Base-by-base conservation (phyloP, 2,797 vertebrate genomes). In the Oryzias dopingdopingensis region DNA sequence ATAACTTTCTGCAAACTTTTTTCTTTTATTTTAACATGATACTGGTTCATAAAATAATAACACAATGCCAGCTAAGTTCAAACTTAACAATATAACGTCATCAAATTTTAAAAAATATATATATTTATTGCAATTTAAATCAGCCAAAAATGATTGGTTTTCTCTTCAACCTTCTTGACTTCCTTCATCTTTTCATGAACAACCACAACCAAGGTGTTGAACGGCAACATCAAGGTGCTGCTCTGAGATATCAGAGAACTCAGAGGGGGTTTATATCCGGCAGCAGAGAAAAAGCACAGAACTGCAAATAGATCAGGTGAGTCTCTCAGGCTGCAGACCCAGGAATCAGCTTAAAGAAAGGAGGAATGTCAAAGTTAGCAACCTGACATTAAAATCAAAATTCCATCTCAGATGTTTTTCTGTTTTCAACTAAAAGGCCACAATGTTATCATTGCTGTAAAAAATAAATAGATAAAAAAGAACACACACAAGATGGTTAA, bases 351-450 rank as follows among this genome's bases (percentile, higher is more conserved):
- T 80, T 76, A 77, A 64, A 84, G 79, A 72, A 55, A 66, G 45
- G 70, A 64, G 67, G 70, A 61, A 71, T 73, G 82, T 86, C 81
- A 86, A 71, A 53, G 52, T 61, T 68, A 80, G 69, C 77, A 82
- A 79, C 62, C 71, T 75, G 57, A 85, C 82, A 85, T 87, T 81
- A 86, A 88, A 82, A 75, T 43, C 13, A 41, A 77, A 65, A 83
- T 72, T 59, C 68, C 65, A 55, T 53, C 37, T 77, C 57, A 76
- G 76, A 83, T 80, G 63, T 32, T 75, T 83, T 76, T 49, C 60
- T 70, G 17, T 16, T 61, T 65, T 73, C 67, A 67, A 68, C 83
- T 73, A 67, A 70, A 76, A 82, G 70, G 61, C 78, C 66, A 72
- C 40, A 12, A 12, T 12, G 2, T 37, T 32, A 32, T 10, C 29